A percentile compares a stretch with the other conserved stretches of the same genome.
Evolutionary conservation across 2,113 vertebrate species (phyloP).

Genomic region (Limnothrissa miodon): DNA sequence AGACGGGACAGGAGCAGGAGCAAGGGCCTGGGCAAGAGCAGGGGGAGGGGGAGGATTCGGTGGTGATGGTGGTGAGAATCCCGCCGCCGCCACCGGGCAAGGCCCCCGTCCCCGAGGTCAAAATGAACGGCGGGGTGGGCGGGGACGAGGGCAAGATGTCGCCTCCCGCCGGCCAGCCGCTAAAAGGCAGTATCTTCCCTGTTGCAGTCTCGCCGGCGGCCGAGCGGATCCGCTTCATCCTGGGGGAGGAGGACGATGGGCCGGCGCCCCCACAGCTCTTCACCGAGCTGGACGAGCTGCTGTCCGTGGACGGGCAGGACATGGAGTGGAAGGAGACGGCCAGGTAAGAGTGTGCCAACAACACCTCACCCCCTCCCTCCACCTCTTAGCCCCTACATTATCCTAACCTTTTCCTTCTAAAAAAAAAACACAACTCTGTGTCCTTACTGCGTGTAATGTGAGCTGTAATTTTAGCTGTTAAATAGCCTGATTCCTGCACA

Average conservation of each 20-base stretch:
- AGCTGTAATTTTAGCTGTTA: background rate
- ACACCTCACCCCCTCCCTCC: background rate
- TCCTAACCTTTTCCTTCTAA: background rate
- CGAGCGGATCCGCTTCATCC: constrained; percentile 94
- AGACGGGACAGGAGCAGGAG: constrained; percentile 48
- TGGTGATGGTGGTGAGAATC: constrained; percentile 53
- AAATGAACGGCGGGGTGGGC: constrained; percentile 61
- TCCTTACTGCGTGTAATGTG: background rate
- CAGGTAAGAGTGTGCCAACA: constrained; percentile 73
- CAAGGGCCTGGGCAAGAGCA: constrained; percentile 44
- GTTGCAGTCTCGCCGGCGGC: constrained; percentile 92
- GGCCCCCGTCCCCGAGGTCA: constrained; percentile 58
- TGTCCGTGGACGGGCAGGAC: constrained; percentile 92
- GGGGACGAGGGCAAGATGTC: constrained; percentile 62
- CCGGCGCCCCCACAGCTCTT: constrained; percentile 93
- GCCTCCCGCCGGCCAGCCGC: constrained; percentile 64
- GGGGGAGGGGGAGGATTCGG: background rate
- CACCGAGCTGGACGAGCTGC: constrained; percentile 94
- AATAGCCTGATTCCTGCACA: background rate
- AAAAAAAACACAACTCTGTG: background rate
- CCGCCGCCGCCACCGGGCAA: constrained; percentile 45
- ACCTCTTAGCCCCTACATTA: background rate
- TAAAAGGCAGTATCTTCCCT: constrained; percentile 90
- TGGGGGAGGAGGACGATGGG: constrained; percentile 95
- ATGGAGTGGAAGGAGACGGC: constrained; percentile 99